phyloP scores from a whole-genome alignment of 2,113 vertebrate genomes.

The Dasyprocta punctata region DNA sequence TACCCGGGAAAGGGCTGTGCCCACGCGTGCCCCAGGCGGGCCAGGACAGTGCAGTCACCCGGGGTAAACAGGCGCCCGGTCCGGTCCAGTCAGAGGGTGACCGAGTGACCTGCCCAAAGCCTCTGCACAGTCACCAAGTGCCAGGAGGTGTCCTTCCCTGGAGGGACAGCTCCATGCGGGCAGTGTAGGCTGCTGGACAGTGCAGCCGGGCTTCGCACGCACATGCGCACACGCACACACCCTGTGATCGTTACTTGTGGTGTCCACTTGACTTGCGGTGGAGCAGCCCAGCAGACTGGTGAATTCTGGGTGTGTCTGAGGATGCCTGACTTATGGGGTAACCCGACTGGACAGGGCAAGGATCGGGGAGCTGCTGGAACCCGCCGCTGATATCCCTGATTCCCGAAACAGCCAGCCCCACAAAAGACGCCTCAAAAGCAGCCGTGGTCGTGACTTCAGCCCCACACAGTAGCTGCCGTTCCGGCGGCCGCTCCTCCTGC shows the following conservation, averaged over 20 bases:
- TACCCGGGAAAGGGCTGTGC: background rate
- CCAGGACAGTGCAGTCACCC: background rate
- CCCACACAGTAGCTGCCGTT: background rate
- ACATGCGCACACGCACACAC: background rate
- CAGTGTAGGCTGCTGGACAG: background rate
- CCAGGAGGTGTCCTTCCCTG: background rate
- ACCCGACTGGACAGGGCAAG: background rate
- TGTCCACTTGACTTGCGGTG: background rate
- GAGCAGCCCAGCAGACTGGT: background rate
- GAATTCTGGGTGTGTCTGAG: background rate
- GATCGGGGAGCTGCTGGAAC: background rate
- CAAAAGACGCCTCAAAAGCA: background rate
- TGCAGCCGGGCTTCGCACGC: background rate
- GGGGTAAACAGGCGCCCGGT: background rate
- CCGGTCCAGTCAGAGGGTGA: background rate
- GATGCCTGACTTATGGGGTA: background rate
- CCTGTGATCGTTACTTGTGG: background rate
- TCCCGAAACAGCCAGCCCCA: background rate
- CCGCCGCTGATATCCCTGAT: background rate
- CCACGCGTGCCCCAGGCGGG: rapidly evolving
- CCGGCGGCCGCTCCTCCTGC: background rate
- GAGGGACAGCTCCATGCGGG: background rate
- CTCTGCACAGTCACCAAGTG: background rate
- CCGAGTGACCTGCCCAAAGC: background rate
- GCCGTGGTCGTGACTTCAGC: background rate